Evolutionary conservation across 2,113 vertebrate genomes (phyloP), one percentile per base, ranked within the genome.

Genomic region (Caranx melampygus): DNA sequence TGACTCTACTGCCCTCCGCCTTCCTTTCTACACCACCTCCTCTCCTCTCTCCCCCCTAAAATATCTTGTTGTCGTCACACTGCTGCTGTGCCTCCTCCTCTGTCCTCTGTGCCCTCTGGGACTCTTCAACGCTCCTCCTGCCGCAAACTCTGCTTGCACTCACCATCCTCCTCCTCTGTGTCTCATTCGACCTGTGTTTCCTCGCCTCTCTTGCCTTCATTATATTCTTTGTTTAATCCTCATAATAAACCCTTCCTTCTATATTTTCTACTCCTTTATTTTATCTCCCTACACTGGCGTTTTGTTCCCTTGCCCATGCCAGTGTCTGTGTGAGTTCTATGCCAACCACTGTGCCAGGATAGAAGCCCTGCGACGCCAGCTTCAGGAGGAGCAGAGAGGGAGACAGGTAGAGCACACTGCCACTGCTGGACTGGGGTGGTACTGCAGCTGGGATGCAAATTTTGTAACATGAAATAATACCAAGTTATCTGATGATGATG

Each of bases 301-400:
- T 91, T 87, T 80, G 81, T 81, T 75, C 75, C 89, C 79, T 87
- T 81, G 78, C 83, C 78, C 76, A 82, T 92, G 90, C 72, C 92
- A 95, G 94, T 94, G 89, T 88, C 92, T 95, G 89, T 92, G 92
- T 91, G 89, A 90, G 90, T 95, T 95, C 89, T 95, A 95, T 94
- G 91, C 92, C 88, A 93, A 80, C 87, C 92, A 93, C 84, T 91
- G 93, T 88, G 89, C 91, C 87, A 92, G 91, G 93, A 94, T 96
- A 93, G 94, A 95, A 75, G 92, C 86, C 88, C 94, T 95, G 79
- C 92, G 78, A 81, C 90, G 89, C 87, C 92, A 93, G 82, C 93
- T 95, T 85, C 81, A 92, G 89, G 92, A 94, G 70, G 91, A 94
- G 44, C 88, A 91, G 72, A 93, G 79, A 82, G 93, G 91, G 90